Percentiles rank a stretch among this genome's conserved stretches.
phyloP scores from a whole-genome alignment of 2,888 invertebrate species.

The Tinea semifulvella region DNA sequence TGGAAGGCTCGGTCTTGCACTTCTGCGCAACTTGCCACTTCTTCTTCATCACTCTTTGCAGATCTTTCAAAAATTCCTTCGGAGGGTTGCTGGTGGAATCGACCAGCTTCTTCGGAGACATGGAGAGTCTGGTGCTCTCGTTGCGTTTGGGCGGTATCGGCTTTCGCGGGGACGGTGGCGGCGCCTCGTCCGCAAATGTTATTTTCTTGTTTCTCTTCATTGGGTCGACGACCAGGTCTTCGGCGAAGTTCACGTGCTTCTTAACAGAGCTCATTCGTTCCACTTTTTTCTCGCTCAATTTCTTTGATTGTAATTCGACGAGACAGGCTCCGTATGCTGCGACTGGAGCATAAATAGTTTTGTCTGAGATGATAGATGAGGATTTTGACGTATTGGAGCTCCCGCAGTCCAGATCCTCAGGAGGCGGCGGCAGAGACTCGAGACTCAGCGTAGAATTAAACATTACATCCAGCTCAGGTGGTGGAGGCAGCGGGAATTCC shows the following conservation, averaged over 20 bases:
- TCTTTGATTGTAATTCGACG: conserved; percentile 65
- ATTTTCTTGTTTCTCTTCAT: conserved; percentile 72
- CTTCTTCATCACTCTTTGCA: conserved; percentile 91
- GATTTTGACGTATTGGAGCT: conserved; percentile 58
- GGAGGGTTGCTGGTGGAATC: conserved; percentile 79
- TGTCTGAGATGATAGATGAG: conserved; percentile 49
- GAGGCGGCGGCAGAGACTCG: conserved; percentile 84
- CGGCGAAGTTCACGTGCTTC: conserved; percentile 69
- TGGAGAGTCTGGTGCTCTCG: conserved; percentile 74
- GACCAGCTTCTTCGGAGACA: conserved; percentile 77
- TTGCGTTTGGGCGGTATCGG: conserved; percentile 81
- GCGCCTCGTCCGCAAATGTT: conserved; percentile 64
- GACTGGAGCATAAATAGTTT: conserved; percentile 42
- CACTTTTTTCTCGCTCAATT: conserved; percentile 43
- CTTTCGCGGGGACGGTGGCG: conserved; percentile 70
- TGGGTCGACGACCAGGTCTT: conserved; percentile 57
- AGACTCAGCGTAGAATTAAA: conserved; percentile 80
- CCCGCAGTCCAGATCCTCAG: conserved; percentile 66
- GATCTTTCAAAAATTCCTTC: conserved; percentile 84
- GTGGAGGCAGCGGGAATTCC: conserved; percentile 73
- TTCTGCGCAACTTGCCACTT: conserved; percentile 95
- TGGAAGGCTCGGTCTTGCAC: conserved; percentile 86
- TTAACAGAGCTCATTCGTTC: conserved; percentile 59
- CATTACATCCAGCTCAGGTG: conserved; percentile 68
- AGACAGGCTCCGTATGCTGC: conserved; percentile 61